Percentiles rank a stretch among this genome's conserved stretches.
Evolutionary conservation across 2,797 vertebrate genomes (phyloP).

Genomic region (Falco biarmicus): DNA sequence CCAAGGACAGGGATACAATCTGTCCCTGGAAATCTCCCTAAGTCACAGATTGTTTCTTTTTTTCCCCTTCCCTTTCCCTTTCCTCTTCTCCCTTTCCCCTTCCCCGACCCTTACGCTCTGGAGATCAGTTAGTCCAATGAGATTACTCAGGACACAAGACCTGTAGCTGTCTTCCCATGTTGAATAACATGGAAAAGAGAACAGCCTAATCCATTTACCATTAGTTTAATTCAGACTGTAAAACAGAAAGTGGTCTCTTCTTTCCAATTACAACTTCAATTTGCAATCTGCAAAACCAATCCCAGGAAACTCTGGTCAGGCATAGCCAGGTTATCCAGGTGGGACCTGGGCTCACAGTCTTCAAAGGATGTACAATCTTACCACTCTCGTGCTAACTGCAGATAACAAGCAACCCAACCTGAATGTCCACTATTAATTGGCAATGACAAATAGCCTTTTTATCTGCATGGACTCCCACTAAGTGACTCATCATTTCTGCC

Average conservation of each 20-base stretch:
- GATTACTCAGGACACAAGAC: not conserved
- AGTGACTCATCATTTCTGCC: not conserved
- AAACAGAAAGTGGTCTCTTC: not conserved
- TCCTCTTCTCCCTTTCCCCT: not conserved
- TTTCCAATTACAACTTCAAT: not conserved
- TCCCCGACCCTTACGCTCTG: not conserved
- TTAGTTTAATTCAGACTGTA: rapidly evolving
- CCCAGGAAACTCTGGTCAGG: not conserved
- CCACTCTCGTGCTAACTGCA: not conserved
- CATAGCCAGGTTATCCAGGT: not conserved
- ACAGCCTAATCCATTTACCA: not conserved
- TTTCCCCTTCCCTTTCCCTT: not conserved
- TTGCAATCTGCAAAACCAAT: not conserved
- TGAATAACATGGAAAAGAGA: not conserved
- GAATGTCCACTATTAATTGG: not conserved
- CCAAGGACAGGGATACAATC: not conserved
- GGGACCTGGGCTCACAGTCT: not conserved
- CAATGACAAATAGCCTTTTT: not conserved
- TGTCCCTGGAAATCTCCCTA: not conserved
- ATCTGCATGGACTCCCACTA: not conserved
- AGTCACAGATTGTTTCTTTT: not conserved
- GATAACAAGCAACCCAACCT: not conserved
- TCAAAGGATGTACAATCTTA: not conserved
- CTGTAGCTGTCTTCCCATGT: not conserved
- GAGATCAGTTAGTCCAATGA: not conserved